These are phyloP conservation scores for Tholera decimalis DNA, from an alignment of 2,888 invertebrate genomes.

Conservation along the genomic window DNA sequence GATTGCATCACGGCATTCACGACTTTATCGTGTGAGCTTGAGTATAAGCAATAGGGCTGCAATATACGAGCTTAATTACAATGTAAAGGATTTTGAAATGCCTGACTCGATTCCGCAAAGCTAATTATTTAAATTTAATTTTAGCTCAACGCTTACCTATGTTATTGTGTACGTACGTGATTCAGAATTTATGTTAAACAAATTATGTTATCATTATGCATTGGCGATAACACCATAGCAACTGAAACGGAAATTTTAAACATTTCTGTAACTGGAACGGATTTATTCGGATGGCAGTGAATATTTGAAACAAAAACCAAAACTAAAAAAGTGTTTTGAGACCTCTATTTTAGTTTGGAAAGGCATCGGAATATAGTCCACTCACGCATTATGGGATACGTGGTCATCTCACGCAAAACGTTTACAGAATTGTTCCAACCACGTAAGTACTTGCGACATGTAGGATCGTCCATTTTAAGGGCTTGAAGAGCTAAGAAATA, in stretches of 20 bases:
- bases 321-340: no score
- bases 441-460: neutral
- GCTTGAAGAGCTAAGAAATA: no score
- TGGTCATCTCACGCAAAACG: neutral
- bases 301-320: no score
- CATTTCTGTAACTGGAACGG: slow-evolving; percentile 19
- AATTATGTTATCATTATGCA: slow-evolving; percentile 44
- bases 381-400: neutral
- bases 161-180: slow-evolving; percentile 1
- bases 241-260: slow-evolving; percentile 28
- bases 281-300: slow-evolving; percentile 7
- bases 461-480: neutral
- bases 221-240: slow-evolving; percentile 29
- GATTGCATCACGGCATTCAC: slow-evolving; percentile 11
- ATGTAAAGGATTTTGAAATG: neutral
- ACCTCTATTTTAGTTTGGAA: no score
- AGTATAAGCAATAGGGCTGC: neutral
- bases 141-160: neutral
- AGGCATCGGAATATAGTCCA: neutral
- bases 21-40: neutral
- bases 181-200: slow-evolving; percentile 47
- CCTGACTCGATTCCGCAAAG: neutral
- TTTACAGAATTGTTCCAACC: neutral
- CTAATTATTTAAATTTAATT: slow-evolving; percentile 2
- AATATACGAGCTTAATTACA: neutral